phyloP scores from a whole-genome alignment of 2,888 invertebrate genomes.

The Nysson spinosus region DNA sequence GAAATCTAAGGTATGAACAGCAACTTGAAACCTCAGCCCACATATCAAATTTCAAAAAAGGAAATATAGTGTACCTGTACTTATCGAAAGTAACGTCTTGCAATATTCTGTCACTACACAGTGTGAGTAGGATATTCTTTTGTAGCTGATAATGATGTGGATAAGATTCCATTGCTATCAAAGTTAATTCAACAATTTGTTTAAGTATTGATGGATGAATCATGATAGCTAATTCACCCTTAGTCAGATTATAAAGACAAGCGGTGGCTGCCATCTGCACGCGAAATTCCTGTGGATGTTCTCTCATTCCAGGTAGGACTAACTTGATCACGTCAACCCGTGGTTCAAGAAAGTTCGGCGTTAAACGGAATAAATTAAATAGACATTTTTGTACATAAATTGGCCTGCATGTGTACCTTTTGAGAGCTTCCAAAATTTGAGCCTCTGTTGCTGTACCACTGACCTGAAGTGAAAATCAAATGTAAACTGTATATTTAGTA shows the following conservation, averaged over 20 bases:
- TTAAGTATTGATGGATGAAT: slow-evolving; percentile 83
- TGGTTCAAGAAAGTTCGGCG: slow-evolving; percentile 78
- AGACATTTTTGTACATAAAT: slow-evolving; percentile 84
- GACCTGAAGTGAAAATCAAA: slow-evolving; percentile 69
- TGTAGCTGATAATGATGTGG: slow-evolving; percentile 84
- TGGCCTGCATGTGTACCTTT: slow-evolving; percentile 80
- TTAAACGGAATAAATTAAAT: slow-evolving; percentile 81
- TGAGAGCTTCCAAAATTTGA: slow-evolving; percentile 81
- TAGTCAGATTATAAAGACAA: slow-evolving; percentile 85
- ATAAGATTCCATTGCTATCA: slow-evolving; percentile 84
- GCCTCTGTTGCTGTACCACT: slow-evolving; percentile 80
- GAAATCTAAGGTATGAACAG: too few species aligned
- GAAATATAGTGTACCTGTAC: slow-evolving; percentile 72
- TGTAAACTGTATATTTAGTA: neutral
- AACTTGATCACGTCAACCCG: slow-evolving; percentile 83
- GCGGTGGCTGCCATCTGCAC: slow-evolving; percentile 88
- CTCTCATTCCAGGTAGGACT: slow-evolving; percentile 78
- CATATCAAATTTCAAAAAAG: slow-evolving; percentile 1
- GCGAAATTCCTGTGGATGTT: slow-evolving; percentile 80
- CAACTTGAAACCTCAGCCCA: slow-evolving; percentile 13
- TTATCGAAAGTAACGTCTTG: slow-evolving; percentile 84
- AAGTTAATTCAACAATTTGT: slow-evolving; percentile 82
- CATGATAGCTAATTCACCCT: slow-evolving; percentile 81
- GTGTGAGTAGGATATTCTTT: slow-evolving; percentile 85
- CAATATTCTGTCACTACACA: slow-evolving; percentile 87